phyloP scores from a whole-genome alignment of 1,140 invertebrate genomes.

The Drosophila subpulchrella region DNA sequence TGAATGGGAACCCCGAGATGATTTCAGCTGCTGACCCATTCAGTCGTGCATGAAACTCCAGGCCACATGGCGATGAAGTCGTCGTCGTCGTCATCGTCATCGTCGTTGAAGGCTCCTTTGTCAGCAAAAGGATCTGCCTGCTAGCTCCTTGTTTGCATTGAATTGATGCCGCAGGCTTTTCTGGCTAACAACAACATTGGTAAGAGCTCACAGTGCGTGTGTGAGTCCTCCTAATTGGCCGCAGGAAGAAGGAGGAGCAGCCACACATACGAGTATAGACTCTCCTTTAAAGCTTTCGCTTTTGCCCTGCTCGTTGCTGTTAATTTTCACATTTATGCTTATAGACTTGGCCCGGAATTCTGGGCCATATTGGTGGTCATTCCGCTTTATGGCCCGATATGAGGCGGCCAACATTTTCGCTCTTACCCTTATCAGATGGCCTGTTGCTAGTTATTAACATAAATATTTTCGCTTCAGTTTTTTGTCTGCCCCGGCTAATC shows the following conservation, averaged over 20 bases:
- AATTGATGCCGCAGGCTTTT: constrained; percentile 48
- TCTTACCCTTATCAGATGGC: constrained; percentile 22
- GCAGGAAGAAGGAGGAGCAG: background rate
- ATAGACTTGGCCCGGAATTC: constrained; percentile 30
- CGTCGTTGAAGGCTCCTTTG: constrained; percentile 25
- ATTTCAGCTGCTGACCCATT: constrained; percentile 50
- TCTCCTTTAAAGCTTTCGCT: constrained; percentile 13
- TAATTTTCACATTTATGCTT: constrained; percentile 48
- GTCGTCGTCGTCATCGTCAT: background rate
- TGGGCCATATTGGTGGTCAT: constrained; percentile 38
- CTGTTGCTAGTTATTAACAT: constrained; percentile 67
- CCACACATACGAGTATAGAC: too few relatives aligned
- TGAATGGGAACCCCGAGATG: constrained; percentile 31
- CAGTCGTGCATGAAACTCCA: constrained; percentile 71
- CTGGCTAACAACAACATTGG: constrained; percentile 30
- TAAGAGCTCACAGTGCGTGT: constrained; percentile 32
- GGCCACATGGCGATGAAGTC: constrained; percentile 52
- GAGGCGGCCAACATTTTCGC: constrained; percentile 10
- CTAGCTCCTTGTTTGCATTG: constrained; percentile 60
- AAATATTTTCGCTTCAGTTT: constrained; percentile 60
- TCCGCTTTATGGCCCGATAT: constrained; percentile 45
- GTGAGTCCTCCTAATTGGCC: constrained; percentile 49
- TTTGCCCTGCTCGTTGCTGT: constrained; percentile 23
- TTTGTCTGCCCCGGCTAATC: constrained; percentile 46
- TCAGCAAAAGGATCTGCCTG: constrained; percentile 24